Conservation (phyloP, 2,888 invertebrate species). For the Agrochola circellaris region DNA sequence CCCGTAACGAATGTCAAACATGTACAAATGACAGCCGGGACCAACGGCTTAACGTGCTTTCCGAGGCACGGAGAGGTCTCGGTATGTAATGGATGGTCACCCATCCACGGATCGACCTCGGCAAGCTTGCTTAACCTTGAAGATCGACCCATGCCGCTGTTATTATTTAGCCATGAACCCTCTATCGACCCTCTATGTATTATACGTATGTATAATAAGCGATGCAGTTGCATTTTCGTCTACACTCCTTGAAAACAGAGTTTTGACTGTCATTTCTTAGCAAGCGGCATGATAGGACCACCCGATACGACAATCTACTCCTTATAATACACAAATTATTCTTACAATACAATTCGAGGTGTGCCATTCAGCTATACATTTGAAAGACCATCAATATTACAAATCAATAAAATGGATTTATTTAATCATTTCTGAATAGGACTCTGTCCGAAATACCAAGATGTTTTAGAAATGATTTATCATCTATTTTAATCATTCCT, state of each 20-base stretch:
- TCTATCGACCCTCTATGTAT: too few species aligned
- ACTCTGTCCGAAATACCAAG: conserved; percentile 9
- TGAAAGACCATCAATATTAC: conserved; percentile 31
- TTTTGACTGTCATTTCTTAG: not conserved
- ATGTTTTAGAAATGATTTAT: conserved; percentile 35
- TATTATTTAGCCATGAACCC: too few species aligned
- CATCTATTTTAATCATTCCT: conserved; percentile 41
- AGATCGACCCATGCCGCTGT: too few species aligned
- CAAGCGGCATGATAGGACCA: conserved; percentile 1
- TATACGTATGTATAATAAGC: too few species aligned
- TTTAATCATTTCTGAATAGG: conserved; percentile 30
- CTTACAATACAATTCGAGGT: conserved; percentile 7
- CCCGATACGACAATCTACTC: not conserved
- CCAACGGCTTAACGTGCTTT: too few species aligned
- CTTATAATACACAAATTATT: not conserved
- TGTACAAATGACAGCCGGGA: too few species aligned
- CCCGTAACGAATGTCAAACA: too few species aligned
- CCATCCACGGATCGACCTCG: too few species aligned
- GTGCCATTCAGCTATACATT: conserved; percentile 16
- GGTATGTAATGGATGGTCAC: too few species aligned
- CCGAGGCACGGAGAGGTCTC: too few species aligned
- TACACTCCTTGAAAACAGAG: not conserved
- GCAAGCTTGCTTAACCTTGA: too few species aligned
- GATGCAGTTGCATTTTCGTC: too few species aligned
- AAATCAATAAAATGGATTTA: conserved; percentile 45